Evolutionary conservation across 2,888 invertebrate species (phyloP).

Genomic region (Helobdella robusta): DNA sequence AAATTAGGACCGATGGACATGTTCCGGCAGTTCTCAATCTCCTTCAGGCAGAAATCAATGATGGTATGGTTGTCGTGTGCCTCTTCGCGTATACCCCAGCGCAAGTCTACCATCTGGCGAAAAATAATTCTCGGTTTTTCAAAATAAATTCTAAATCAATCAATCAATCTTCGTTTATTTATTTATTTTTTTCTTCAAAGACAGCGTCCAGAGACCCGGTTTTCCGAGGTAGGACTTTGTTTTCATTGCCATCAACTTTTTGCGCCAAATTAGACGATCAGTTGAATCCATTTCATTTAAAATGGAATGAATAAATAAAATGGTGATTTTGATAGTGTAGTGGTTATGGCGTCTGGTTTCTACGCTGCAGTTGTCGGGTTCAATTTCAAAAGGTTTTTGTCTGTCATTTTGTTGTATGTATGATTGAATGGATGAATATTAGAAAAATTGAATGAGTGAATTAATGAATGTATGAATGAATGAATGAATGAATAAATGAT

Average conservation of each 20-base stretch:
- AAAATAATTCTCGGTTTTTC: background rate
- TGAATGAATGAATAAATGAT: background rate
- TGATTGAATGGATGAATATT: no score
- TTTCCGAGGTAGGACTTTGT: no score
- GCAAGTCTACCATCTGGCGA: conserved; percentile 36
- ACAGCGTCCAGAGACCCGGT: no score
- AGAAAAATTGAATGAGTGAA: no score
- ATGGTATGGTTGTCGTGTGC: conserved; percentile 37
- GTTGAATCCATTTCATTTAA: no score
- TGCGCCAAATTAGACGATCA: no score
- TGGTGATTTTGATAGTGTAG: no score
- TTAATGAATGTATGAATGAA: background rate
- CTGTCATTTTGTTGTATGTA: no score
- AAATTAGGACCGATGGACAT: conserved; percentile 36
- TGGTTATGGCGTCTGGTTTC: no score
- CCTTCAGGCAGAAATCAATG: conserved; percentile 37
- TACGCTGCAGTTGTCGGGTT: no score
- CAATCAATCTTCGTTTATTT: background rate
- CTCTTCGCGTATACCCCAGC: conserved; percentile 38
- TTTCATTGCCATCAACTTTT: no score
- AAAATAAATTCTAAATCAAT: background rate
- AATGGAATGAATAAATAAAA: no score
- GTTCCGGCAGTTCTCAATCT: conserved; percentile 36
- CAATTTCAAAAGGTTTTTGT: background rate
- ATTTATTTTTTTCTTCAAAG: background rate